Evolutionary conservation across 1,140 invertebrate genomes (phyloP).

Genomic region (Bactericera cockerelli): DNA sequence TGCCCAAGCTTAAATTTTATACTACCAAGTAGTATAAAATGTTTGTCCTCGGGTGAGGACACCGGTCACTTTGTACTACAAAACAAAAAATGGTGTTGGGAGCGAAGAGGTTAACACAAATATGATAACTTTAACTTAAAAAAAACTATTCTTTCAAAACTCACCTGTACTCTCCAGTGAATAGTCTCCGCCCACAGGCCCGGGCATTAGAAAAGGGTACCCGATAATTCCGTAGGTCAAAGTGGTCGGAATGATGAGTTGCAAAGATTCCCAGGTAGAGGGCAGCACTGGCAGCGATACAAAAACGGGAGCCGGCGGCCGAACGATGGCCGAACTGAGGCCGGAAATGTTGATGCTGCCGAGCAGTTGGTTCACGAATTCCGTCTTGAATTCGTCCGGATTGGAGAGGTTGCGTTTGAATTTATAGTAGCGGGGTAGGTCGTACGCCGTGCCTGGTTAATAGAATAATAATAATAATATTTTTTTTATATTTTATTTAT

Average conservation of each 20-base stretch:
- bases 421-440: conserved; percentile 71
- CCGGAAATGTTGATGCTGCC: conserved; percentile 49
- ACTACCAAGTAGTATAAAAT: too few relatives aligned
- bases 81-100: too few relatives aligned
- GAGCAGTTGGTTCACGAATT: conserved; percentile 41
- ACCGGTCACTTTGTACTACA: too few relatives aligned
- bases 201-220: conserved; percentile 82
- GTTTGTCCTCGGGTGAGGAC: too few relatives aligned
- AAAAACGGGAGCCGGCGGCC: conserved; percentile 71
- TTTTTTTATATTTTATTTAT: too few relatives aligned
- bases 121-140: too few relatives aligned
- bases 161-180: conserved; percentile 13
- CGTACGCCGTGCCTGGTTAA: conserved; percentile 60
- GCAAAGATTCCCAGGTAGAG: conserved; percentile 77
- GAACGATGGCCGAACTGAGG: conserved; percentile 60
- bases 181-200: conserved; percentile 74
- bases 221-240: conserved; percentile 73
- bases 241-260: conserved; percentile 63
- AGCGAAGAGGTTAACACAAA: too few relatives aligned
- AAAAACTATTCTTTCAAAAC: too few relatives aligned
- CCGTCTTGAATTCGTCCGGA: conserved; percentile 62
- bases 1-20: too few relatives aligned
- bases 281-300: conserved; percentile 70
- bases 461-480: too few relatives aligned
- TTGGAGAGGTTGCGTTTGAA: conserved; percentile 48